Conservation (phyloP, 2,888 invertebrate species). For the Dryomyza anilis region DNA sequence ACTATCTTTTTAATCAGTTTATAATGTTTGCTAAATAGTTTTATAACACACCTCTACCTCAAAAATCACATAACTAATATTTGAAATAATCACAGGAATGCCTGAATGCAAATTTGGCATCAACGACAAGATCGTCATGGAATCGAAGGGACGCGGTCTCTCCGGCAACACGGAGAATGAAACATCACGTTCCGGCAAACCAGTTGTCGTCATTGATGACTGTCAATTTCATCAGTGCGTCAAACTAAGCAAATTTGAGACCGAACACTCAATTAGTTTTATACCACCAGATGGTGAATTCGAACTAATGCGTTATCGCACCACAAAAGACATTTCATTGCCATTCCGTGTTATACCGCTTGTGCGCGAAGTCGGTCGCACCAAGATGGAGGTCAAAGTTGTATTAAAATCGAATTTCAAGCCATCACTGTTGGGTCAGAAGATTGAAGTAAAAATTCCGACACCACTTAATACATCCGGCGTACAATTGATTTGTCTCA, state of each 20-base stretch:
- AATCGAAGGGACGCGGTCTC: slow-evolving; percentile 82
- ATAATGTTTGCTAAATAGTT: not conserved
- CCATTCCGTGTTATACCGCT: slow-evolving; percentile 99
- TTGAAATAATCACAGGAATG: slow-evolving; percentile 84
- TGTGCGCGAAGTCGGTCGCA: slow-evolving; percentile 96
- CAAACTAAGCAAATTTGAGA: slow-evolving; percentile 99
- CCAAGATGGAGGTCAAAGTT: slow-evolving; percentile 99
- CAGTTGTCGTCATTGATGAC: slow-evolving; percentile 99
- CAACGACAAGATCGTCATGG: slow-evolving; percentile 99
- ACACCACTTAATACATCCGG: slow-evolving; percentile 99
- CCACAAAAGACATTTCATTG: slow-evolving; percentile 98
- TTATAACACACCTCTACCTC: too few species aligned
- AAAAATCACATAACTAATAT: not conserved
- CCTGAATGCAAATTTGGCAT: slow-evolving; percentile 99
- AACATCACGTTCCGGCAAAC: slow-evolving; percentile 90
- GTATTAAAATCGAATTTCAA: slow-evolving; percentile 99
- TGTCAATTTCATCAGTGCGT: slow-evolving; percentile 99
- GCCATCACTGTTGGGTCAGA: slow-evolving; percentile 95
- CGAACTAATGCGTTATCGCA: slow-evolving; percentile 99
- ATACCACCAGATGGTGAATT: slow-evolving; percentile 99
- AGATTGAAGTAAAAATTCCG: slow-evolving; percentile 99
- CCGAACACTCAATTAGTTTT: slow-evolving; percentile 99
- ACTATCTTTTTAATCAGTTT: not conserved
- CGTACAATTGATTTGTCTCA: slow-evolving; percentile 97
- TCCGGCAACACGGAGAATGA: slow-evolving; percentile 76